These are phyloP conservation scores for Melolontha melolontha DNA, from an alignment of 2,888 invertebrate species.

Conservation along the genomic window DNA sequence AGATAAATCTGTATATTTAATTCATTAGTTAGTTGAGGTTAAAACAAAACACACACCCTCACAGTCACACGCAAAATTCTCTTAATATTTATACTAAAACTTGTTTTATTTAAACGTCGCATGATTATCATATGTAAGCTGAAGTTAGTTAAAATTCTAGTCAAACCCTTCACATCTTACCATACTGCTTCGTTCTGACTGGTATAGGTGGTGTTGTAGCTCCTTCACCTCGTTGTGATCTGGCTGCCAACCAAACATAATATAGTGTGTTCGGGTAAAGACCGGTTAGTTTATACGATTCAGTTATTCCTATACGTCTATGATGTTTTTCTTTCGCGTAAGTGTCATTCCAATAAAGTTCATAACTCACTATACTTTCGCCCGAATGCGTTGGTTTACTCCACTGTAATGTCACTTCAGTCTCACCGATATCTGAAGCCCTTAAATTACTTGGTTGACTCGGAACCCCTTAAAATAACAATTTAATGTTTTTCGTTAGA, in stretches of 20 bases:
- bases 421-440: conserved; percentile 89
- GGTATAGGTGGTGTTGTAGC: conserved; percentile 95
- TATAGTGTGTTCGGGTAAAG: conserved; percentile 96
- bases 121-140: conserved; percentile 5
- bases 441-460: conserved; percentile 94
- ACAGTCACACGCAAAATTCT: conserved; percentile 41
- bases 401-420: conserved; percentile 93
- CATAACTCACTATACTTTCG: conserved; percentile 94
- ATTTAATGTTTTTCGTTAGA: neutral
- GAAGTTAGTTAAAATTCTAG: conserved; percentile 13
- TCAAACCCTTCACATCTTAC: conserved; percentile 74
- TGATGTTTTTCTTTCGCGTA: conserved; percentile 91
- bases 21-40: conserved; percentile 28
- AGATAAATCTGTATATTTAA: conserved; percentile 18
- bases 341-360: conserved; percentile 97
- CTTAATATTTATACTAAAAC: conserved; percentile 19
- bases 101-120: conserved; percentile 16
- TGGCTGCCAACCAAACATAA: conserved; percentile 96
- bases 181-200: conserved; percentile 96
- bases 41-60: conserved; percentile 42
- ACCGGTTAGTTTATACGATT: conserved; percentile 88
- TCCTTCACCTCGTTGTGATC: conserved; percentile 93
- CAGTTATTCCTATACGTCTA: conserved; percentile 84
- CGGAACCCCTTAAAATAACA: conserved; percentile 81
- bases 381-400: conserved; percentile 90